These are phyloP conservation scores for Aporrectodea caliginosa DNA, from an alignment of 1,140 invertebrate species.

Conservation along the genomic window DNA sequence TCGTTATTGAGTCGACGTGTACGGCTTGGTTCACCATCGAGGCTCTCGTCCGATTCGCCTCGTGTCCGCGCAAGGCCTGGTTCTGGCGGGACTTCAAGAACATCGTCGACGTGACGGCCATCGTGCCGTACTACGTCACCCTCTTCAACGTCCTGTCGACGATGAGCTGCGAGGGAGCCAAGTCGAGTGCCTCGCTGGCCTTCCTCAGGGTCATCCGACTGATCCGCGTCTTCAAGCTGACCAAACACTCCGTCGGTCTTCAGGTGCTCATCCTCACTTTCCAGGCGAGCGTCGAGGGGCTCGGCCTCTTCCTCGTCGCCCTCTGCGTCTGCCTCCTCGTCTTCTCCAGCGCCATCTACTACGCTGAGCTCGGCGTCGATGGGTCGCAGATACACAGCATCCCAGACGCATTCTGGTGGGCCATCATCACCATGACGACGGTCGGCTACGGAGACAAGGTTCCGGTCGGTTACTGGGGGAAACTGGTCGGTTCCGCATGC, in stretches of 20 bases:
- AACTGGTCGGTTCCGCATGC: constrained; percentile 93
- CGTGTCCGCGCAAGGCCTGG: constrained; percentile 54
- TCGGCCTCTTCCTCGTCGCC: constrained; percentile 52
- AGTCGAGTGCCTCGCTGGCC: constrained; percentile 49
- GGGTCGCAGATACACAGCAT: constrained; percentile 67
- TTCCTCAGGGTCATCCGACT: constrained; percentile 53
- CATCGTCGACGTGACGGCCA: constrained; percentile 58
- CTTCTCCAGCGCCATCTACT: constrained; percentile 56
- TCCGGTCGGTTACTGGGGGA: constrained; percentile 63
- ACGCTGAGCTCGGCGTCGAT: constrained; percentile 47
- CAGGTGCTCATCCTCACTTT: constrained; percentile 59
- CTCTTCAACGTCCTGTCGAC: constrained; percentile 51
- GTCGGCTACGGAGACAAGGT: constrained; percentile 81
- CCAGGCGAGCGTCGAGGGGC: constrained; percentile 53
- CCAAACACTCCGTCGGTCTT: constrained; percentile 58
- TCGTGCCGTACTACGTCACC: constrained; percentile 58
- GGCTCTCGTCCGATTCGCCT: constrained; percentile 53
- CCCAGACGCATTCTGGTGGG: constrained; percentile 96
- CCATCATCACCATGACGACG: constrained; percentile 96
- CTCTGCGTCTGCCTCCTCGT: constrained; percentile 50
- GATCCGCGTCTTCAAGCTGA: constrained; percentile 54
- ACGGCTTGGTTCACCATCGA: constrained; percentile 59
- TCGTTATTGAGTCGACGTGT: constrained; percentile 54
- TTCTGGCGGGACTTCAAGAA: constrained; percentile 60
- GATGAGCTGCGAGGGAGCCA: constrained; percentile 52